Evolutionary conservation across 1,140 invertebrate species (phyloP).

Genomic region (Helicoverpa zea): DNA sequence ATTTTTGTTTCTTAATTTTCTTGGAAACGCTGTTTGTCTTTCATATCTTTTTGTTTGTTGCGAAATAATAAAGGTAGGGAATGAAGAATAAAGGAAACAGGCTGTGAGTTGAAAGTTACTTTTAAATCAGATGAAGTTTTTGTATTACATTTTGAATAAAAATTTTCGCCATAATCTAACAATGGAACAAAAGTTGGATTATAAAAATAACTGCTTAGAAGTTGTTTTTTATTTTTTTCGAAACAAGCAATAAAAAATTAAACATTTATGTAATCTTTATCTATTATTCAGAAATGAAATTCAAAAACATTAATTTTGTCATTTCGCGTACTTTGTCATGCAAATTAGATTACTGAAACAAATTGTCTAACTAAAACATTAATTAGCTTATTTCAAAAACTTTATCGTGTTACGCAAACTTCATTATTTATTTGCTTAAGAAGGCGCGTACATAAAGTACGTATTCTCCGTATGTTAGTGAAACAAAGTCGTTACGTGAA

Average conservation of each 20-base stretch:
- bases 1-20: constrained; percentile 52
- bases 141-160: constrained; percentile 10
- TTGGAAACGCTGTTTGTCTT: constrained; percentile 40
- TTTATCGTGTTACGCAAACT: not conserved
- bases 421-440: constrained; percentile 11
- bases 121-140: constrained; percentile 44
- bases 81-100: constrained; percentile 14
- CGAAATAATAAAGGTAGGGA: constrained; percentile 42
- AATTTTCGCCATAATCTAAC: constrained; percentile 39
- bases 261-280: too few species aligned
- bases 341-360: not conserved
- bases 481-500: constrained; percentile 37
- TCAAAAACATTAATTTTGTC: constrained; percentile 9
- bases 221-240: not conserved
- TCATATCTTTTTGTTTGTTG: constrained; percentile 46
- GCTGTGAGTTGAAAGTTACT: constrained; percentile 17
- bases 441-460: not conserved
- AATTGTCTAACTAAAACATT: constrained; percentile 13
- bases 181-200: constrained; percentile 19
- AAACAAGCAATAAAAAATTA: too few species aligned
- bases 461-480: constrained; percentile 10
- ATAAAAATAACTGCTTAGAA: not conserved
- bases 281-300: not conserved
- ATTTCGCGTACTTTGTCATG: not conserved
- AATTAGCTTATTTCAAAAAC: constrained; percentile 2